Conservation (phyloP, 2,113 vertebrate species). For the Addax nasomaculatus region DNA sequence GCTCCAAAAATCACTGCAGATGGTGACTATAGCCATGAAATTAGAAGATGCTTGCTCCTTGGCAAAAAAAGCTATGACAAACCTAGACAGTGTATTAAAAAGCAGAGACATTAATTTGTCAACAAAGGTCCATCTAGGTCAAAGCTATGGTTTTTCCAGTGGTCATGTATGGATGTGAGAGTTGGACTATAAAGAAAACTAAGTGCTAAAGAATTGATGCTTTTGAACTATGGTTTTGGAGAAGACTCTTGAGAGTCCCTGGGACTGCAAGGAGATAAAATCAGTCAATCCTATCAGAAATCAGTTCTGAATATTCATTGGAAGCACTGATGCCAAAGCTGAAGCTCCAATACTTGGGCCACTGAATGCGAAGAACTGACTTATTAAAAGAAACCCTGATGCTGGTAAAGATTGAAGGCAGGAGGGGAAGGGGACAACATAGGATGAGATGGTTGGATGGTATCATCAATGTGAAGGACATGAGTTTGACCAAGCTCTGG, state of each 20-base stretch:
- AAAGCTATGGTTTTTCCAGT: background rate
- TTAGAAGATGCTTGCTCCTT: background rate
- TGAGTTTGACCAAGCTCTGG: background rate
- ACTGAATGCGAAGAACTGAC: background rate
- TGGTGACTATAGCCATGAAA: background rate
- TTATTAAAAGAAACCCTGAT: background rate
- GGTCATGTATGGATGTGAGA: background rate
- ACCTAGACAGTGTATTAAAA: background rate
- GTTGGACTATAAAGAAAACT: background rate
- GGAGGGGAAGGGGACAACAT: background rate
- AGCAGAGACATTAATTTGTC: background rate
- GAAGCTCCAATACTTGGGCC: background rate
- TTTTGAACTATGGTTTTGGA: background rate
- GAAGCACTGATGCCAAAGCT: background rate
- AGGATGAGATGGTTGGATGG: background rate
- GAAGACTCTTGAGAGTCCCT: background rate
- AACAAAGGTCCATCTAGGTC: background rate
- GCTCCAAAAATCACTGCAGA: background rate
- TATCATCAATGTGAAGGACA: background rate
- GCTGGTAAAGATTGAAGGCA: background rate
- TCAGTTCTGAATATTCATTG: background rate
- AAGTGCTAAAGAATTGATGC: background rate
- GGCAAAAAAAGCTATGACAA: background rate
- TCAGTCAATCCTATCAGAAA: background rate
- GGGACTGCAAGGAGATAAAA: background rate